Evolutionary conservation across 2,113 vertebrate species (phyloP).

Genomic region (Thinocorus orbignyianus): DNA sequence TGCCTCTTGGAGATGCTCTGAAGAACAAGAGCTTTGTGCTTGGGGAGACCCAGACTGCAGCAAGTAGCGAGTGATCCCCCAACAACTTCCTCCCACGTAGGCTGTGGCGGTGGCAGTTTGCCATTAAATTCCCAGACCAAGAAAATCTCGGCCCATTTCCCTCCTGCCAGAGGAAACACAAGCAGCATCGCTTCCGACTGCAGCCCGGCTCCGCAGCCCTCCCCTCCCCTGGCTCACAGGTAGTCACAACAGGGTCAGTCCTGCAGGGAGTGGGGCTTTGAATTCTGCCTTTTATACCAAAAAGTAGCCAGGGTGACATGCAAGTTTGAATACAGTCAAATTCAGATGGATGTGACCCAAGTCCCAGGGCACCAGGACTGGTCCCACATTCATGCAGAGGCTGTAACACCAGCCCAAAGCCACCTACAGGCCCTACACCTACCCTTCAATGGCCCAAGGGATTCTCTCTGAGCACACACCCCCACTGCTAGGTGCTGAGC

Average conservation of each 20-base stretch:
- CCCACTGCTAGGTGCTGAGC: not conserved
- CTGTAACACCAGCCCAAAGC: not conserved
- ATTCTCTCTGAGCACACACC: not conserved
- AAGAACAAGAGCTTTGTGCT: not conserved
- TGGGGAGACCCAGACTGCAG: not conserved
- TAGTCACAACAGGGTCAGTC: not conserved
- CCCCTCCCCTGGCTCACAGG: not conserved
- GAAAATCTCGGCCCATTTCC: not conserved
- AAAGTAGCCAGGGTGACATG: accelerated
- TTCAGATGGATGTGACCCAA: accelerated
- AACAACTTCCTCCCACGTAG: not conserved
- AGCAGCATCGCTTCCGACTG: not conserved
- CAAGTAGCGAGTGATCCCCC: accelerated
- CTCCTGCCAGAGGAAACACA: not conserved
- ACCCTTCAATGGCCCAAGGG: not conserved
- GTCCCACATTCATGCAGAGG: accelerated
- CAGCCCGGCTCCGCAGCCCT: not conserved
- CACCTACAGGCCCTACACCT: not conserved
- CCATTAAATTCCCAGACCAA: not conserved
- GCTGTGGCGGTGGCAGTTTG: not conserved
- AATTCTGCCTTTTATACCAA: not conserved
- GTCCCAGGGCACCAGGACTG: not conserved
- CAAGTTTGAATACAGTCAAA: not conserved
- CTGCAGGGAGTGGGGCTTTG: not conserved
- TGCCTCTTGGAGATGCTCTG: not conserved